Base-by-base conservation (phyloP, 2,797 vertebrate genomes). In the Enteromius radiatus region DNA sequence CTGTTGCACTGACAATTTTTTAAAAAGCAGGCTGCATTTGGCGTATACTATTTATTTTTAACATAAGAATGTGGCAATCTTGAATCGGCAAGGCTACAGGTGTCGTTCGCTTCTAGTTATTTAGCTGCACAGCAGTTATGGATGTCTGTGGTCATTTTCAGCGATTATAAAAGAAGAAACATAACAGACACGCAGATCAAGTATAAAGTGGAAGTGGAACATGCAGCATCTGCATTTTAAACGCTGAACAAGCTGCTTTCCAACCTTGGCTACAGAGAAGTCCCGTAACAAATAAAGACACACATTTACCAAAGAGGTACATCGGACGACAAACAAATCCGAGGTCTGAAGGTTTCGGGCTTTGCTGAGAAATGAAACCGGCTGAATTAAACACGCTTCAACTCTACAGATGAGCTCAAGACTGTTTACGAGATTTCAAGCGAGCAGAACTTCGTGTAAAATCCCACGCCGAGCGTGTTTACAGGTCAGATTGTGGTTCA, bases 191-290 rank as follows among this genome's bases (percentile, higher is more conserved):
- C 1, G 2, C 12, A 61, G 59, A 61, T 61, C 26, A 61, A 61
- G 91, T 92, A 92, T 56, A 3, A 61, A 28, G 38, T 23, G 63
- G 28, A 47, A 52, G 75, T 84, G 33, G 3, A 61, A 28, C 43
- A 23, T n/a, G 9, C 67, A n/a, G 36, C 3, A 7, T n/a, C 21
- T 12, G 65, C 47, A 45, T 61, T 21, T 38, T 28, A 71, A 73
- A 0, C 5, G 78, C 52, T 47, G 41, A 78, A 71, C 12, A 41
- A 45, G 69, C 54, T 64, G 31, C 14, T 78, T 41, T 5, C 8
- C 64, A 41, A 64, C 21, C 31, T 17, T 15, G 21, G 12, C 21
- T 21, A 67, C 33, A 47, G 10, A 45, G 47, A 73, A 36, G 68
- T 65, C 3, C 52, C 17, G 31, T 36, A 52, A 80, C 64, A 7